A percentile compares a stretch with the other conserved stretches of the same genome.
Conservation (phyloP, 2,888 invertebrate genomes). For the Diachrysia chrysitis region DNA sequence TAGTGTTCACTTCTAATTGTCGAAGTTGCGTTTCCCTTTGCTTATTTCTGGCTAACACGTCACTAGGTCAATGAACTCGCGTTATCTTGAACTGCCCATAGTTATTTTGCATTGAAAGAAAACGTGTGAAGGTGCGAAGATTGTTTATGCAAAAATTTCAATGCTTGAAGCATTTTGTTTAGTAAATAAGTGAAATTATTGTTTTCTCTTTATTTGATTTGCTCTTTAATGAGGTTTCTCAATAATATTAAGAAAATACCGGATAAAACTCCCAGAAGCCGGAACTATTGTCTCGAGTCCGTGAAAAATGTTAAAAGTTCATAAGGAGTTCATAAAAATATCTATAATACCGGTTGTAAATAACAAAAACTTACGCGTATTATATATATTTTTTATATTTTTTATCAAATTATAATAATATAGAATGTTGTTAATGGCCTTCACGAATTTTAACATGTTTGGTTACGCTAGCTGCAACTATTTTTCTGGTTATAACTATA, state of each 20-base stretch:
- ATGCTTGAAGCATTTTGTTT: background rate
- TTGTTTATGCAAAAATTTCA: background rate
- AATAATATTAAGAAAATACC: too few species aligned
- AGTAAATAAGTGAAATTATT: background rate
- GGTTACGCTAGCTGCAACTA: background rate
- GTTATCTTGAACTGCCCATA: slow-evolving; percentile 41
- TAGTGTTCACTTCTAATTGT: slow-evolving; percentile 55
- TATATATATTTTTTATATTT: background rate
- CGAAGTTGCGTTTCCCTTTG: slow-evolving; percentile 49
- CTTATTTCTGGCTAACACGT: slow-evolving; percentile 56
- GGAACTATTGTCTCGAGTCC: too few species aligned
- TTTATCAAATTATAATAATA: background rate
- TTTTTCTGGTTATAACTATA: background rate
- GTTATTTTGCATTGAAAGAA: slow-evolving; percentile 5
- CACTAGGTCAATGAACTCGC: slow-evolving; percentile 48
- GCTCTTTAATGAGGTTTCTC: too few species aligned
- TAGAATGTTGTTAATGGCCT: background rate
- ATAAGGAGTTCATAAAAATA: too few species aligned
- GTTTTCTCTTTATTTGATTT: too few species aligned
- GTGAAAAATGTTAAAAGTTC: too few species aligned
- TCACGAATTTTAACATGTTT: background rate
- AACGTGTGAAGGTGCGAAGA: background rate
- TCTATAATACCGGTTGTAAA: too few species aligned
- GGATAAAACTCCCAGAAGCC: too few species aligned
- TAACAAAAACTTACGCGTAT: too few species aligned